A percentile compares a stretch with the other conserved stretches of the same genome.
These are phyloP conservation scores for Petrocephalus microphthalmus DNA, from an alignment of 2,113 vertebrate genomes.

Conservation along the genomic window DNA sequence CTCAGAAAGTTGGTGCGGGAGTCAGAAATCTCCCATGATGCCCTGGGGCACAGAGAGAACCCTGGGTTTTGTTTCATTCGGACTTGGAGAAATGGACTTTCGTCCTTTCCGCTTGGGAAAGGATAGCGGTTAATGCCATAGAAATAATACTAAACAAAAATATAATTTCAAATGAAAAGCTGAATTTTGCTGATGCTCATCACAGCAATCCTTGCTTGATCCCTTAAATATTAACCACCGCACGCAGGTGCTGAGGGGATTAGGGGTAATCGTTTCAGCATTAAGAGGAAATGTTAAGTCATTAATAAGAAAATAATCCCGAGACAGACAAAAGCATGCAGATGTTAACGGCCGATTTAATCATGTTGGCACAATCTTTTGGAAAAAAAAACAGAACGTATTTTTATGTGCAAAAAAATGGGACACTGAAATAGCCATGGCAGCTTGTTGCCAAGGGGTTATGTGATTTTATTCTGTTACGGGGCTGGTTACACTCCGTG, in stretches of 20 bases:
- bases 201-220: not conserved
- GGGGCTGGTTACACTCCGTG: not conserved
- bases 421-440: not conserved
- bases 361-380: not conserved
- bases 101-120: not conserved
- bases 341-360: not conserved
- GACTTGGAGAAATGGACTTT: not conserved
- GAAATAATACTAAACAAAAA: not conserved
- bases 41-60: not conserved
- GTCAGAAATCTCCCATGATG: not conserved
- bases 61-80: not conserved
- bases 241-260: not conserved
- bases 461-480: not conserved
- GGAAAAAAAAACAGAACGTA: not conserved
- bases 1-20: not conserved
- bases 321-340: conserved; percentile 25
- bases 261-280: not conserved
- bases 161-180: not conserved
- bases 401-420: not conserved
- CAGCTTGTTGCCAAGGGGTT: not conserved
- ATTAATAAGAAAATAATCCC: conserved; percentile 42
- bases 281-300: not conserved
- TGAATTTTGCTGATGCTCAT: not conserved
- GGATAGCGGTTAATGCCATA: not conserved
- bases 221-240: conserved; percentile 22